phyloP scores from a whole-genome alignment of 2,113 vertebrate species.

The Silurus meridionalis region DNA sequence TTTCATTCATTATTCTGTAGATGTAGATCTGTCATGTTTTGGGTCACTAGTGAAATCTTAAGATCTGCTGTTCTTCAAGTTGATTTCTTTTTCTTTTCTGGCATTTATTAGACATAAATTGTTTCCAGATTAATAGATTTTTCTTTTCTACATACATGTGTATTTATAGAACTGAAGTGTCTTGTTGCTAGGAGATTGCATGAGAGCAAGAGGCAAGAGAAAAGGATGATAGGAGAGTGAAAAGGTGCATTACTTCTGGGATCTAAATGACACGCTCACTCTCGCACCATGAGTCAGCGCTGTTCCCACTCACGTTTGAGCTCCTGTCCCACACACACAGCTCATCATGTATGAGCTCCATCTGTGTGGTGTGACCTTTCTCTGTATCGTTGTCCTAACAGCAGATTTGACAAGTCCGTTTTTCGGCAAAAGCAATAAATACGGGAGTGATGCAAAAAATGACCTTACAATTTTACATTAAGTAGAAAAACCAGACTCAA shows the following conservation, averaged over 20 bases:
- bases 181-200: slow-evolving; percentile 76
- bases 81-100: not conserved
- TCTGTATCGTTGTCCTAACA: not conserved
- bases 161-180: slow-evolving; percentile 75
- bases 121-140: slow-evolving; percentile 61
- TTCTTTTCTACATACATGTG: slow-evolving; percentile 60
- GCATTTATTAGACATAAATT: no score
- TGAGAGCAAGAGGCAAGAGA: slow-evolving; percentile 57
- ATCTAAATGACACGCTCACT: slow-evolving; percentile 65
- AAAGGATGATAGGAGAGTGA: slow-evolving; percentile 54
- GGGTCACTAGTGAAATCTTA: not conserved
- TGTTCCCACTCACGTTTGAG: slow-evolving; percentile 52
- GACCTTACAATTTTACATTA: not conserved
- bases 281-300: slow-evolving; percentile 70
- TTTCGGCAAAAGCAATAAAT: not conserved
- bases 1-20: not conserved
- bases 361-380: slow-evolving; percentile 37
- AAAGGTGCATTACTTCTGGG: slow-evolving; percentile 66
- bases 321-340: slow-evolving; percentile 25
- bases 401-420: not conserved
- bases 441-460: not conserved
- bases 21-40: not conserved
- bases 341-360: slow-evolving; percentile 32
- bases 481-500: not conserved
- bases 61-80: not conserved